Evolutionary conservation across 2,113 vertebrate genomes (phyloP).

Genomic region (Sphaerodactylus townsendi): DNA sequence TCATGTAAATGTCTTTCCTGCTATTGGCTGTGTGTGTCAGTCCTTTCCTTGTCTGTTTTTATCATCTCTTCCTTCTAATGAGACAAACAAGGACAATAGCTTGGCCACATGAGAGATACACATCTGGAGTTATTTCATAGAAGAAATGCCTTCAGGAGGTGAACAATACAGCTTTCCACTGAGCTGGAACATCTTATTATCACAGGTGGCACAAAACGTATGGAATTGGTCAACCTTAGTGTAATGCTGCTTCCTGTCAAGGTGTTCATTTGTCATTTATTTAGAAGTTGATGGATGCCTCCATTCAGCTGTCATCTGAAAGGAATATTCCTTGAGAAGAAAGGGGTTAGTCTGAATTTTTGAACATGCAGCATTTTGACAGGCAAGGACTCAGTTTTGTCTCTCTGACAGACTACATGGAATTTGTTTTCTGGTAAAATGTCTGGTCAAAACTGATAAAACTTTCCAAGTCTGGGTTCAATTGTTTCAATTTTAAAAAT

Average conservation of each 20-base stretch:
- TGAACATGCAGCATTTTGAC: conserved; percentile 30
- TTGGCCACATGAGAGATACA: conserved; percentile 39
- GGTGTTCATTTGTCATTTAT: conserved; percentile 40
- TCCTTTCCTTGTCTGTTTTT: conserved; percentile 5
- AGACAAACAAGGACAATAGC: conserved; percentile 16
- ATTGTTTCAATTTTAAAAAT: neutral
- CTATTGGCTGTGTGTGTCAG: neutral
- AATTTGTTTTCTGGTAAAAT: conserved; percentile 13
- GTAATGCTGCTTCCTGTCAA: conserved; percentile 52
- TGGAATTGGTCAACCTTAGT: conserved; percentile 58
- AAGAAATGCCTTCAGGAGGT: conserved; percentile 44
- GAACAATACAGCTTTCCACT: conserved; percentile 59
- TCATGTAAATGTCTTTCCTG: neutral
- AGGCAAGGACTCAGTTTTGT: neutral
- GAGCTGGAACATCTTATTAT: conserved; percentile 72
- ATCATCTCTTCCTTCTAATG: neutral
- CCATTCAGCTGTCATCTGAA: conserved; percentile 48
- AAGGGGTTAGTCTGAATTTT: conserved; percentile 1
- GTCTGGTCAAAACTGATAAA: neutral
- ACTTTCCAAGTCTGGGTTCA: neutral
- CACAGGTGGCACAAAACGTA: conserved; percentile 42
- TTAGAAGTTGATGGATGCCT: conserved; percentile 36
- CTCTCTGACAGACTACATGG: neutral
- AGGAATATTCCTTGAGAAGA: conserved; percentile 53
- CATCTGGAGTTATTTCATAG: conserved; percentile 52